These are phyloP conservation scores for Acanthaster planci DNA, from an alignment of 35 echinoderm and acorn worm species.

Conservation along the genomic window DNA sequence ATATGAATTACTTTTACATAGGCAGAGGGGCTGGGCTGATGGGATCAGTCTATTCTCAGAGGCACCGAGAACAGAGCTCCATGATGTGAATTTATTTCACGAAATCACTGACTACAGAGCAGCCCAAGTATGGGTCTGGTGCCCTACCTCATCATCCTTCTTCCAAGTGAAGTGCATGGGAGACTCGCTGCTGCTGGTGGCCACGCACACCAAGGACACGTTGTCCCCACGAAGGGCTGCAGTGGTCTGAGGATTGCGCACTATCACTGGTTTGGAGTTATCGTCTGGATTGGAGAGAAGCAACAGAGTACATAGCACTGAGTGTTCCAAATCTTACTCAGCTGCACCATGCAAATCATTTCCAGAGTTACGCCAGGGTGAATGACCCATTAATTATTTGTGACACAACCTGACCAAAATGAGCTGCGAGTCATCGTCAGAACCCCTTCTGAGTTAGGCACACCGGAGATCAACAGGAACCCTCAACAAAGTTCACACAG, in stretches of 20 bases:
- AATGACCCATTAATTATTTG: background rate
- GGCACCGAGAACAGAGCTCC: too few relatives aligned
- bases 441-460: too few relatives aligned
- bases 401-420: too few relatives aligned
- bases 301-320: background rate
- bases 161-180: conserved; percentile 77
- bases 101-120: too few relatives aligned
- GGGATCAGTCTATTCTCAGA: too few relatives aligned
- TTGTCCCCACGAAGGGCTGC: conserved; percentile 70
- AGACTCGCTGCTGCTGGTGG: conserved; percentile 75
- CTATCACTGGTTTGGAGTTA: conserved; percentile 72
- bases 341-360: background rate
- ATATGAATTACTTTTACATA: too few relatives aligned
- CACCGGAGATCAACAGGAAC: too few relatives aligned
- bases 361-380: background rate
- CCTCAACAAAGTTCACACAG: too few relatives aligned
- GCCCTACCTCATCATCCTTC: conserved; percentile 78
- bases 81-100: too few relatives aligned
- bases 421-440: too few relatives aligned
- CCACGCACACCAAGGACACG: conserved; percentile 75
- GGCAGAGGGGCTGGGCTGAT: too few relatives aligned
- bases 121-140: too few relatives aligned
- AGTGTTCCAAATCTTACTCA: background rate
- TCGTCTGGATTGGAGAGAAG: conserved; percentile 58
- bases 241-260: conserved; percentile 70